phyloP scores from a whole-genome alignment of 2,888 invertebrate species.

The Cosmorhoe ocellata region DNA sequence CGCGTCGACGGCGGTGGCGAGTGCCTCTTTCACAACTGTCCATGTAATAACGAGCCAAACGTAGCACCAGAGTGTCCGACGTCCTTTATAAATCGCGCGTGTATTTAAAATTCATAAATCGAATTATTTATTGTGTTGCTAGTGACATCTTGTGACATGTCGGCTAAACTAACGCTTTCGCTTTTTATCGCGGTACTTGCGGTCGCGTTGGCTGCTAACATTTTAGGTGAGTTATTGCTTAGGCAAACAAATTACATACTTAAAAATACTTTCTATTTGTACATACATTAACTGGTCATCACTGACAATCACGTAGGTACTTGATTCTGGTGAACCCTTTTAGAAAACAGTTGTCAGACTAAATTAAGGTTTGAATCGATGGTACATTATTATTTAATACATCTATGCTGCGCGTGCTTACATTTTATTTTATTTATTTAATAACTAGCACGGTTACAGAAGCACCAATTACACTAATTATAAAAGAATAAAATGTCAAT shows the following conservation, averaged over 20 bases:
- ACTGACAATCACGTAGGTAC: no score
- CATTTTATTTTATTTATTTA: no score
- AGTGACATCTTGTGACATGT: constrained; percentile 55
- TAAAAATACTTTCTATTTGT: constrained; percentile 3
- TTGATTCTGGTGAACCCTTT: no score
- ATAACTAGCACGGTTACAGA: no score
- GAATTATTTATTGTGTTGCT: constrained; percentile 34
- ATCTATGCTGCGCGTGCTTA: no score
- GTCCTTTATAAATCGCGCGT: constrained; percentile 47
- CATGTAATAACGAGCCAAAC: constrained; percentile 1
- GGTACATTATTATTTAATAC: no score
- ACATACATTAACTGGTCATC: constrained; percentile 24
- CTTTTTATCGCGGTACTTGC: constrained; percentile 56
- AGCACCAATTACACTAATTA: no score
- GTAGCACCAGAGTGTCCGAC: constrained; percentile 5
- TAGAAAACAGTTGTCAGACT: no score
- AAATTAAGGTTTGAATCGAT: no score
- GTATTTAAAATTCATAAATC: constrained; percentile 51
- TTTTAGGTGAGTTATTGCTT: constrained; percentile 72
- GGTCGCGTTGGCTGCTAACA: constrained; percentile 60
- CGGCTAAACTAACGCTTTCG: constrained; percentile 65
- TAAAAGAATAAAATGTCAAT: no score
- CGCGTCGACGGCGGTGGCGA: constrained; percentile 62
- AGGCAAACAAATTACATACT: constrained; percentile 26
- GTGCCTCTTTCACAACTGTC: constrained; percentile 56